Percentiles rank a stretch among this genome's conserved stretches.
Conservation (phyloP, 2,797 vertebrate species). For the Odontamblyopus lacepedii region DNA sequence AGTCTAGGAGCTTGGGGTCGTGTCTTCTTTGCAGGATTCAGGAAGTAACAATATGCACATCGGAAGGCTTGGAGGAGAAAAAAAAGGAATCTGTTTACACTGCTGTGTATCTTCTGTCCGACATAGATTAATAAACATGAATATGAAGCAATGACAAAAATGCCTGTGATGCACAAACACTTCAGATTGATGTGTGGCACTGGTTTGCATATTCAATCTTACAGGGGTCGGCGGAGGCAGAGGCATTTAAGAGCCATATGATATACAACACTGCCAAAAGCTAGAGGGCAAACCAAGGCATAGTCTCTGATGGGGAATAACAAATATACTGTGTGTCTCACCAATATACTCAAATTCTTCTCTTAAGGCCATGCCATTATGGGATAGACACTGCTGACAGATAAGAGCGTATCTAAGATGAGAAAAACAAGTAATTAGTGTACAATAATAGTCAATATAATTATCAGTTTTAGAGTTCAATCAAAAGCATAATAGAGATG, state of each 20-base stretch:
- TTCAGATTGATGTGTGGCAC: conserved; percentile 67
- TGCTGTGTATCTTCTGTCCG: conserved; percentile 41
- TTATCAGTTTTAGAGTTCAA: no score
- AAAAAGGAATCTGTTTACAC: conserved; percentile 46
- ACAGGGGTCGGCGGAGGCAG: conserved; percentile 68
- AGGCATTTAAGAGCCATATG: conserved; percentile 78
- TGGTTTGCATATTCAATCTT: conserved; percentile 78
- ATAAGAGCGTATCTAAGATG: conserved; percentile 90
- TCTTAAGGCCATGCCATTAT: conserved; percentile 99
- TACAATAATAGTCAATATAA: background rate
- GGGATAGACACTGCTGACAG: conserved; percentile 98
- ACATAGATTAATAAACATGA: conserved; percentile 75
- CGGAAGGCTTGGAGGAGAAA: conserved; percentile 86
- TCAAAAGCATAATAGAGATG: no score
- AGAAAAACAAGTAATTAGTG: conserved; percentile 33
- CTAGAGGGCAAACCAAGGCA: conserved; percentile 77
- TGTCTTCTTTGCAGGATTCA: conserved; percentile 97
- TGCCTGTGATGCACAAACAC: conserved; percentile 71
- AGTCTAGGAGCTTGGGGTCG: conserved; percentile 91
- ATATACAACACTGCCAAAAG: conserved; percentile 76
- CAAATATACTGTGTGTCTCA: conserved; percentile 80
- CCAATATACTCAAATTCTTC: conserved; percentile 99
- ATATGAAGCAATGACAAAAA: conserved; percentile 68
- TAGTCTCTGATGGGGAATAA: conserved; percentile 75
- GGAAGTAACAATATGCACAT: conserved; percentile 97